A percentile compares a stretch with the other conserved stretches of the same genome.
Conservation (phyloP, 2,888 invertebrate genomes). For the Lumbricus terrestris region DNA sequence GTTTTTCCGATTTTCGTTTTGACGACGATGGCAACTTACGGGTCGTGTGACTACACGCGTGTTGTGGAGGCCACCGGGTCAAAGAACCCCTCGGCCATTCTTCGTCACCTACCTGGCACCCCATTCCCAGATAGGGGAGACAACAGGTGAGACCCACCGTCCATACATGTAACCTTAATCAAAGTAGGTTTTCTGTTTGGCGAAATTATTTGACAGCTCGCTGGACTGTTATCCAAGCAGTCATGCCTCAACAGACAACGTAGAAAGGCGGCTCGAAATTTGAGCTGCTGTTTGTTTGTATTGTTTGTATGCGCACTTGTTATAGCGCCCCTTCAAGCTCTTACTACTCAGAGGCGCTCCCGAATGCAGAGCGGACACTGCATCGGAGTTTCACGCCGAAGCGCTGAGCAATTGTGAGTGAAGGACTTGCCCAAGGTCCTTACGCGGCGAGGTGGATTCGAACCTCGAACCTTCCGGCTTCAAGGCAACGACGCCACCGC, state of each 20-base stretch:
- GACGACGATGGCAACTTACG: background rate
- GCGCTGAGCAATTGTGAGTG: too few relatives aligned
- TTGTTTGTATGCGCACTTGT: too few relatives aligned
- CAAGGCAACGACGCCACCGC: too few relatives aligned
- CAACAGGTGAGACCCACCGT: background rate
- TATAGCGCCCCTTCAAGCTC: too few relatives aligned
- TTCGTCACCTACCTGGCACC: background rate
- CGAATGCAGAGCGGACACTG: too few relatives aligned
- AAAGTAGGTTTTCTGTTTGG: background rate
- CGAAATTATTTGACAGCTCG: background rate
- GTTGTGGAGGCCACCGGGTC: background rate
- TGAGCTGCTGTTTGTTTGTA: accelerated
- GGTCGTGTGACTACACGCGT: background rate
- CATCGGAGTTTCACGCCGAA: too few relatives aligned
- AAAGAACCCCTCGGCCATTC: background rate
- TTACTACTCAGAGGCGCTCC: too few relatives aligned
- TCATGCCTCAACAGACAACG: background rate
- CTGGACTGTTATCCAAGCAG: too few relatives aligned
- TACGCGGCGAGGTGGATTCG: too few relatives aligned
- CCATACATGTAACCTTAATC: background rate
- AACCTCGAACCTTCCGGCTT: too few relatives aligned
- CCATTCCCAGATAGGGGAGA: background rate
- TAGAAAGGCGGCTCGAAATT: background rate
- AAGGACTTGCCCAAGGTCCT: too few relatives aligned
- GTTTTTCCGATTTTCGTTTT: background rate